These are phyloP conservation scores for Cromileptes altivelis DNA, from an alignment of 2,113 vertebrate species.

Conservation along the genomic window DNA sequence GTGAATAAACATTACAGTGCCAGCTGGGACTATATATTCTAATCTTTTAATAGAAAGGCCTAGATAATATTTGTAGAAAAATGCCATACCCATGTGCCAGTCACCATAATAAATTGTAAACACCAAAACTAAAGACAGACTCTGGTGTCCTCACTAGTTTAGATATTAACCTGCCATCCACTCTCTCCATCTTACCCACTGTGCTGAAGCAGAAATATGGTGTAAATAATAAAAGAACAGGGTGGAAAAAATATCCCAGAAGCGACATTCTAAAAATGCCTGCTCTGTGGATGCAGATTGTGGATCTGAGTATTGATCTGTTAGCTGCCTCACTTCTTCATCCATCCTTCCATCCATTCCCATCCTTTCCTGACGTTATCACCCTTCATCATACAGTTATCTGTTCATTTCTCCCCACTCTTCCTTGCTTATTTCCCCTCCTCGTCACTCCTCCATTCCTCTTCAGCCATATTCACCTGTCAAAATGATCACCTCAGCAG, in stretches of 20 bases:
- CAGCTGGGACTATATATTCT: not conserved
- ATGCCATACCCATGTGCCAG: not conserved
- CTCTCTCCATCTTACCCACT: not conserved
- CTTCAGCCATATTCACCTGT: constrained; percentile 74
- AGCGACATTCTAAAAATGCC: constrained; percentile 49
- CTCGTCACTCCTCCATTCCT: constrained; percentile 55
- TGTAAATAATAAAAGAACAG: not conserved
- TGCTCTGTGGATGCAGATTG: constrained; percentile 77
- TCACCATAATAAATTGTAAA: not conserved
- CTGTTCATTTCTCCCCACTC: constrained; percentile 74
- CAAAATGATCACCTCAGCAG: constrained; percentile 72
- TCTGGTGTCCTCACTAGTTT: not conserved
- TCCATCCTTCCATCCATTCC: constrained; percentile 68
- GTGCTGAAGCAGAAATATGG: constrained; percentile 6
- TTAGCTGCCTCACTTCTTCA: constrained; percentile 57
- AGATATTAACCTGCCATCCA: not conserved
- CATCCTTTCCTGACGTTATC: constrained; percentile 76
- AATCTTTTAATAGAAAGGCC: not conserved
- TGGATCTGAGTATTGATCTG: constrained; percentile 78
- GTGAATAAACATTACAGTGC: too few species aligned
- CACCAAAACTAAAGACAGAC: not conserved
- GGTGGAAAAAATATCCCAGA: not conserved
- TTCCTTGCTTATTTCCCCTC: constrained; percentile 54
- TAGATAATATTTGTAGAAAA: not conserved
- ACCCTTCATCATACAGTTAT: constrained; percentile 82